These are phyloP conservation scores for Brachionus calyciflorus DNA, from an alignment of 1,140 invertebrate species.

Conservation along the genomic window DNA sequence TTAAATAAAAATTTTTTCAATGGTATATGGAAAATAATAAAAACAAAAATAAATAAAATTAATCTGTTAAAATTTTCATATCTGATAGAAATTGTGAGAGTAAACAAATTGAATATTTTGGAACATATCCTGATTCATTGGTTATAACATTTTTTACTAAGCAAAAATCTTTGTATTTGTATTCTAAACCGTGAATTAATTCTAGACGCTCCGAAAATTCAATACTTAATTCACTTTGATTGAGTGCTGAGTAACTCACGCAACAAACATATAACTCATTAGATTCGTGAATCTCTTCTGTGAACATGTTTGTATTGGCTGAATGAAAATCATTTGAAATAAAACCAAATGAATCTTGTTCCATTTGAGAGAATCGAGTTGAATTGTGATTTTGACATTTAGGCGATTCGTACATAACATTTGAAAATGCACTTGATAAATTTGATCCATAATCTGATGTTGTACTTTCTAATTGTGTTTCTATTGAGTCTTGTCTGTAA, in stretches of 20 bases:
- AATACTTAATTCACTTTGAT: neutral
- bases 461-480: neutral
- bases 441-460: conserved; percentile 9
- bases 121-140: neutral
- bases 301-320: neutral
- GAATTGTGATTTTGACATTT: neutral
- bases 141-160: neutral
- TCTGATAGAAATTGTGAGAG: neutral
- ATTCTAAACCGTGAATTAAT: neutral
- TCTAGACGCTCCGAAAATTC: neutral
- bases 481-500: no score
- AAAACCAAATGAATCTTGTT: neutral
- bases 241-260: neutral
- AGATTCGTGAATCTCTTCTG: no score
- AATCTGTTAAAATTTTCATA: neutral
- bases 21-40: no score
- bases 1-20: no score
- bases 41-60: neutral
- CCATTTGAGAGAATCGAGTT: conserved; percentile 4
- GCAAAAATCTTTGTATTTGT: neutral
- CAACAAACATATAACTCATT: neutral
- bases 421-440: neutral
- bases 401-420: conserved; percentile 1
- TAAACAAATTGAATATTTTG: neutral
- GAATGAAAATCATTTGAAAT: neutral